These are phyloP conservation scores for Zelleria hepariella DNA, from an alignment of 2,888 invertebrate genomes.

Conservation along the genomic window DNA sequence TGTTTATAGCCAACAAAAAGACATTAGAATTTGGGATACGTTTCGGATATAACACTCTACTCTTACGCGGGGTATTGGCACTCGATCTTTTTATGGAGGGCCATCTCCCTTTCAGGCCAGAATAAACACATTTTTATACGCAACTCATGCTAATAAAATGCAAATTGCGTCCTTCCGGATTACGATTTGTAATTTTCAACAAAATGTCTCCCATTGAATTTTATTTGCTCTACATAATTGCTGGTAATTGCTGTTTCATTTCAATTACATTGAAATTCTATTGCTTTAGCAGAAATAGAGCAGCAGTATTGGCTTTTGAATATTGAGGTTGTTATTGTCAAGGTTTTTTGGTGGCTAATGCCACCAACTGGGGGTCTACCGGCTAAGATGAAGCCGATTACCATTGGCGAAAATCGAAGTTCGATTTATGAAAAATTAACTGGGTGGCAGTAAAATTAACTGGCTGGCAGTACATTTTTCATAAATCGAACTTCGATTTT, in stretches of 20 bases:
- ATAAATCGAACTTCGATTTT: too few species aligned
- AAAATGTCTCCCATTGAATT: constrained; percentile 62
- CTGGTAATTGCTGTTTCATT: constrained; percentile 22
- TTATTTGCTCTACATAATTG: constrained; percentile 58
- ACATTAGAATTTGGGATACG: constrained; percentile 35
- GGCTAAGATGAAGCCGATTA: too few species aligned
- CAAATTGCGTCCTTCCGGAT: constrained; percentile 60
- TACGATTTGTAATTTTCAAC: constrained; percentile 58
- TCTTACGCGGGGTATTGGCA: constrained; percentile 43
- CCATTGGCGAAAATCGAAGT: too few species aligned
- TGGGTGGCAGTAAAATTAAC: too few species aligned
- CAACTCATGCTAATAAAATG: constrained; percentile 65
- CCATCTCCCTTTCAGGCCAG: constrained; percentile 50
- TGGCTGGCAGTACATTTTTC: too few species aligned
- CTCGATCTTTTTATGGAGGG: constrained; percentile 48
- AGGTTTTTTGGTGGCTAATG: too few species aligned
- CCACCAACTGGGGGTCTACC: too few species aligned
- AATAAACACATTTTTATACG: constrained; percentile 67
- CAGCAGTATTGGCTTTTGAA: background rate
- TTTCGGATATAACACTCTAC: constrained; percentile 31
- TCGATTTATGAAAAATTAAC: too few species aligned
- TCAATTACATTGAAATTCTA: background rate
- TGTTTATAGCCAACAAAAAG: constrained; percentile 22
- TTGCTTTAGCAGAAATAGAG: background rate
- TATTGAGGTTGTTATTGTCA: background rate